A percentile compares a stretch with the other conserved stretches of the same genome.
Conservation (phyloP, 2,113 vertebrate species). For the Chunga burmeisteri region DNA sequence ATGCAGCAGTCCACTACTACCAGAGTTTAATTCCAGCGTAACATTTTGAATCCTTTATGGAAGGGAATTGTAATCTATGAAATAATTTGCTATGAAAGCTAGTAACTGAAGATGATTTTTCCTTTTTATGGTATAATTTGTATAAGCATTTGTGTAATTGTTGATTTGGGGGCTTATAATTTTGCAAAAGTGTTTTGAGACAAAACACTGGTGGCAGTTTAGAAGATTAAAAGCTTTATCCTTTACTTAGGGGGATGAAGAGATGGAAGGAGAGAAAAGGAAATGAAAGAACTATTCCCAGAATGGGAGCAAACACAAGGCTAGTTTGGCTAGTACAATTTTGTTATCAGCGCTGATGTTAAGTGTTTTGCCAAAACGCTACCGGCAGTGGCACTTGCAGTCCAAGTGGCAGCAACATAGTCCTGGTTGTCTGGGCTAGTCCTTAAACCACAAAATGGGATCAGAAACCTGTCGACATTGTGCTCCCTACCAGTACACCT, state of each 20-base stretch:
- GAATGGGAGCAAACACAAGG: neutral
- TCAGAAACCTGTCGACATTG: neutral
- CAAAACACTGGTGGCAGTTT: neutral
- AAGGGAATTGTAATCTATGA: neutral
- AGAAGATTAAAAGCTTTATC: neutral
- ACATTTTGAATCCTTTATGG: neutral
- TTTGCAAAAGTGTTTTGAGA: neutral
- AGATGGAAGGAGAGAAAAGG: neutral
- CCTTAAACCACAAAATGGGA: neutral
- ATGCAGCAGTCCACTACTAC: neutral
- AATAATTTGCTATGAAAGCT: neutral
- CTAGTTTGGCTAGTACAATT: neutral
- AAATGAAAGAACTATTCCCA: neutral
- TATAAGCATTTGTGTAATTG: neutral
- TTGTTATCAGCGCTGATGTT: neutral
- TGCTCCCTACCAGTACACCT: neutral
- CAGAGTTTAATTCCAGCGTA: neutral
- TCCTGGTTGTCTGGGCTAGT: neutral
- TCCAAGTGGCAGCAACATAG: neutral
- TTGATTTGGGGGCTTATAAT: neutral
- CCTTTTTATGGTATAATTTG: neutral
- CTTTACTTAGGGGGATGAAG: neutral
- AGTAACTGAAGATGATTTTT: neutral
- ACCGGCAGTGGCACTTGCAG: neutral
- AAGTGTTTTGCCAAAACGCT: neutral